phyloP scores from a whole-genome alignment of 2,797 vertebrate species.

The Rhinophrynus dorsalis region DNA sequence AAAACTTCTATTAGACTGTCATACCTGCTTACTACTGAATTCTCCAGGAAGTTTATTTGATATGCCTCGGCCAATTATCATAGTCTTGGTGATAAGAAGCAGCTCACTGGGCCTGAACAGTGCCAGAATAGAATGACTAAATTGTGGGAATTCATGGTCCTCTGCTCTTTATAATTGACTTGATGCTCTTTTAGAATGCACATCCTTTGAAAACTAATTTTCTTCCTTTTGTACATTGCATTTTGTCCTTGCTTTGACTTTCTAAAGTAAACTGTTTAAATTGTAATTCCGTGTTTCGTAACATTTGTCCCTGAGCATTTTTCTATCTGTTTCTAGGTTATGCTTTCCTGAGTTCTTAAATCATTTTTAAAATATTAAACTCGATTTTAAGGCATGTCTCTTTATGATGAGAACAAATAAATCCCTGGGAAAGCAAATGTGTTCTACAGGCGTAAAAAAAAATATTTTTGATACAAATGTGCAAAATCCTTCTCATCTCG shows the following conservation, averaged over 20 bases:
- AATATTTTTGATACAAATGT: no score
- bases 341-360: constrained; percentile 15
- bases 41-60: constrained; percentile 85
- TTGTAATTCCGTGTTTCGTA: constrained; percentile 54
- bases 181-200: constrained; percentile 70
- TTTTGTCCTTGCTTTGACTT: constrained; percentile 80
- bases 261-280: constrained; percentile 72
- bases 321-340: constrained; percentile 7
- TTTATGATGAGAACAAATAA: not conserved
- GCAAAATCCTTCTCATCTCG: no score
- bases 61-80: constrained; percentile 85
- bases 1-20: constrained; percentile 87
- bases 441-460: no score
- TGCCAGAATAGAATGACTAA: constrained; percentile 75
- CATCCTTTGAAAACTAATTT: constrained; percentile 71
- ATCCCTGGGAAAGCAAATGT: no score
- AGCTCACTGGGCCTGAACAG: constrained; percentile 74
- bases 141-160: constrained; percentile 73
- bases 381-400: constrained; percentile 18
- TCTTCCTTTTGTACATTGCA: constrained; percentile 66
- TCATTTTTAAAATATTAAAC: constrained; percentile 16
- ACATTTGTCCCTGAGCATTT: constrained; percentile 43
- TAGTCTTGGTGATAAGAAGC: constrained; percentile 83
- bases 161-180: constrained; percentile 84
- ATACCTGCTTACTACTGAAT: constrained; percentile 85